Evolutionary conservation across 1,140 invertebrate genomes (phyloP), one percentile per base, ranked within the genome.

Genomic region (Asobara japonica): DNA sequence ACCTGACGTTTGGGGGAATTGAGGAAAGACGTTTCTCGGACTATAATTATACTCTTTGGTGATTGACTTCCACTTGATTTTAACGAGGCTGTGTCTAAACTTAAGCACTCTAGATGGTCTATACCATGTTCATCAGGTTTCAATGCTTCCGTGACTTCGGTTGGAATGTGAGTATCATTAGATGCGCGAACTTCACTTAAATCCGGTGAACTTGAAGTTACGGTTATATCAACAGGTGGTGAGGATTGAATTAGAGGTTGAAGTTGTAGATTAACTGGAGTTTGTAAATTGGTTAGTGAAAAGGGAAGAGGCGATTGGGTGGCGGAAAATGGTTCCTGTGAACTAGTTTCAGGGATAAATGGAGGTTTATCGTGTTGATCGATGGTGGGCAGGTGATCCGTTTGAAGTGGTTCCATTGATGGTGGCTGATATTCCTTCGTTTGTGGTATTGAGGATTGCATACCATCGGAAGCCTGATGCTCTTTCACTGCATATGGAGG

Each of bases 21-120:
- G 11, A 72, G 30, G 60, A 72, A 72, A 6, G 64, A 72, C 16
- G 70, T 72, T 60, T 72, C 70, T n/a, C 70, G 27, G 5, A 48
- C 29, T 60, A 72, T 72, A 2, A 66, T 25, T 3, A 66, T 27
- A 66, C 27, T 48, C 18, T 56, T 70, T 2, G 51, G 25, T 27
- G 51, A 25, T 10, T 56, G 18, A 56, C 22, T 56, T 2, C 11
- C 20, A 0, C 10, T 22, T 22, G 51, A 56, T 56, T 56, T 56
- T 10, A 56, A 25, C 13, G 51, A 56, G 6, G 22, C 4, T 56
- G 51, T 56, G 2, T 56, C 51, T 27, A 56, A 56, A 56, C 6
- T 27, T 25, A 1, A 8, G 7, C 51, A 5, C 36, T 33, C 48
- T n/a, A 18, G 5, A 11, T 16, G 10, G 27, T 67, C 38, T n/a